Evolutionary conservation across 2,113 vertebrate species (phyloP).

Genomic region (Ciconia boyciana): DNA sequence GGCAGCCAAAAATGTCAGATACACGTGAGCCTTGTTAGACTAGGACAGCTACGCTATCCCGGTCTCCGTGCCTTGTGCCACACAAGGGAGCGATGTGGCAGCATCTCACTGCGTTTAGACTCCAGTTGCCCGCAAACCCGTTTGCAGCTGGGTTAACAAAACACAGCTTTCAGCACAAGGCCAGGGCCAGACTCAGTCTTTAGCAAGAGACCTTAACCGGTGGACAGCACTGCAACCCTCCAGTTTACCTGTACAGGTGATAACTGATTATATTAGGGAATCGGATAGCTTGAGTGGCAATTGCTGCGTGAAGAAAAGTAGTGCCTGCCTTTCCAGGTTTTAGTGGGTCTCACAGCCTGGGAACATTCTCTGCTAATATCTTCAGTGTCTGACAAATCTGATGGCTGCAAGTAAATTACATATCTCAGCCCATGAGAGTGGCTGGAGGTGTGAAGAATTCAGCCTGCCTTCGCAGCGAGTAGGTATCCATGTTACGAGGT

Average conservation of each 20-base stretch:
- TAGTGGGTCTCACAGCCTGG: not conserved
- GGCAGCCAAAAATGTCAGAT: not conserved
- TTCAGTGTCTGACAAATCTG: not conserved
- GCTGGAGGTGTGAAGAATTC: not conserved
- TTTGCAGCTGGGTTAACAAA: not conserved
- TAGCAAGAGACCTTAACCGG: not conserved
- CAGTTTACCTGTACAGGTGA: not conserved
- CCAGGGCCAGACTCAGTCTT: not conserved
- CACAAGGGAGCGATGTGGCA: not conserved
- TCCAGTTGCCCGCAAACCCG: rapidly evolving
- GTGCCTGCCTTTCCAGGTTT: not conserved
- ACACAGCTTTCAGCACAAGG: not conserved
- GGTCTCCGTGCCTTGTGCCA: rapidly evolving
- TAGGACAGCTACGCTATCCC: rapidly evolving
- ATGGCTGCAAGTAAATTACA: not conserved
- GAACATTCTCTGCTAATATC: not conserved
- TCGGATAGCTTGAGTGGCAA: not conserved
- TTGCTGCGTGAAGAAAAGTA: not conserved
- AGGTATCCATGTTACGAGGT: not conserved
- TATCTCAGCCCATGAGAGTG: not conserved
- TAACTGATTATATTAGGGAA: not conserved
- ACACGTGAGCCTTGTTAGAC: not conserved
- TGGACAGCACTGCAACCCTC: not conserved
- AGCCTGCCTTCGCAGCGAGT: not conserved
- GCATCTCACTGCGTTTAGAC: not conserved